Evolutionary conservation across 2,888 invertebrate genomes (phyloP), one percentile per base, ranked within the genome.

Genomic region (Ochropacha duplaris): DNA sequence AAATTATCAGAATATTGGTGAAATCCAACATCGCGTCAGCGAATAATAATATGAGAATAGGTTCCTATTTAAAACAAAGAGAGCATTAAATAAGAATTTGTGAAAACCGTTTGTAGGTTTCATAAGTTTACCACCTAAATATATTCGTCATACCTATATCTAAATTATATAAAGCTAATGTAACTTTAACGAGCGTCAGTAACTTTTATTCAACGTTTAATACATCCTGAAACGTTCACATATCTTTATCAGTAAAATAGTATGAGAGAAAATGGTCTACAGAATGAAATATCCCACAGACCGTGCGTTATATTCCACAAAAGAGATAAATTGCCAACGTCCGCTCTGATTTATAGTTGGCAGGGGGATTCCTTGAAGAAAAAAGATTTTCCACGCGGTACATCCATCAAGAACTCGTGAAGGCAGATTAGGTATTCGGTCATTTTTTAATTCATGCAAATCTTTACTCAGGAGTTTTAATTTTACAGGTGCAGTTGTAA

Each of bases 341-440:
- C 74, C 67, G 54, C 71, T 54, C 77, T 83, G 86, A 86, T 86
- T 86, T 84, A 86, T 86, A 68, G 76, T 68, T 65, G 64, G 60
- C 61, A 65, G 62, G 63, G 74, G 71, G 70, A 76, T 68, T 73
- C 77, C 68, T 61, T 64, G 61, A 71, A 72, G 76, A 71, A 52
- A 31, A 31, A 31, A 52, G 19, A 34, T 34, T 52, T 31, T 22
- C 11, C 44, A 44, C 44, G 19, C 19, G 9, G 44, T 19, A 44
- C 19, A 44, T 44, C 44, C 44, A 19, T 44, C 44, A 44, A 16
- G 44, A 44, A 44, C 44, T 44, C 19, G 44, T 44, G 44, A 44
- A 44, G 44, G 44, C 44, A 44, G 44, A 44, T 44, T 44, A 44
- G 44, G 44, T n/a, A 19, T 19, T 16, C 19, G 6, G 44, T 3